These are phyloP conservation scores for Agriopis leucophaearia DNA, from an alignment of 2,888 invertebrate genomes.

Conservation along the genomic window DNA sequence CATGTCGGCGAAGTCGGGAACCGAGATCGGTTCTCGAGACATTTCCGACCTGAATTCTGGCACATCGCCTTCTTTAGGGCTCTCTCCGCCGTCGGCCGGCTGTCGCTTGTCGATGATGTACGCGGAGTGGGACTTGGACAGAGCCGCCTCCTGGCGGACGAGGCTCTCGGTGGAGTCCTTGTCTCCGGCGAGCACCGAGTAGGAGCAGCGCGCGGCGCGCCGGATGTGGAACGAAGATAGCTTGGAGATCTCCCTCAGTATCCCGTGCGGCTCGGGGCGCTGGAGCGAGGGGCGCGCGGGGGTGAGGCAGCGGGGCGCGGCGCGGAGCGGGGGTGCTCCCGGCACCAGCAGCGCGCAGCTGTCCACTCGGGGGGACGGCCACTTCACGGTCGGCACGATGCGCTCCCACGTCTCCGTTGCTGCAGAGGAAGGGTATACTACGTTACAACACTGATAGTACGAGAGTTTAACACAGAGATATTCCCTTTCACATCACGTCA, in stretches of 20 bases:
- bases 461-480: not conserved
- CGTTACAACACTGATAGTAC: not conserved
- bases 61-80: slow-evolving; percentile 65
- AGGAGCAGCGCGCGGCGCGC: slow-evolving; percentile 89
- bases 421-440: slow-evolving; percentile 54
- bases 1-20: slow-evolving; percentile 90
- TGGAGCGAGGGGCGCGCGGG: slow-evolving; percentile 59
- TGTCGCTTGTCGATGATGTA: slow-evolving; percentile 82
- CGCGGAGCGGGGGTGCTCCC: slow-evolving; percentile 58
- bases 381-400: slow-evolving; percentile 86
- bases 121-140: slow-evolving; percentile 87
- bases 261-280: slow-evolving; percentile 69
- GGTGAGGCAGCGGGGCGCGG: slow-evolving; percentile 60
- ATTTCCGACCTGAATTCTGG: slow-evolving; percentile 64
- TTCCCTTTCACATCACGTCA: too few species aligned
- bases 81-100: slow-evolving; percentile 61
- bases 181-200: slow-evolving; percentile 87
- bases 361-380: slow-evolving; percentile 90
- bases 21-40: slow-evolving; percentile 90
- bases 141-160: slow-evolving; percentile 67
- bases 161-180: slow-evolving; percentile 90
- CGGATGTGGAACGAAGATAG: slow-evolving; percentile 90
- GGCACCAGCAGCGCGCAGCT: slow-evolving; percentile 88
- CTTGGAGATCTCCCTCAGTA: slow-evolving; percentile 82
- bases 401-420: slow-evolving; percentile 92